Evolutionary conservation across 2,113 vertebrate genomes (phyloP).

Genomic region (Anas platyrhynchos): DNA sequence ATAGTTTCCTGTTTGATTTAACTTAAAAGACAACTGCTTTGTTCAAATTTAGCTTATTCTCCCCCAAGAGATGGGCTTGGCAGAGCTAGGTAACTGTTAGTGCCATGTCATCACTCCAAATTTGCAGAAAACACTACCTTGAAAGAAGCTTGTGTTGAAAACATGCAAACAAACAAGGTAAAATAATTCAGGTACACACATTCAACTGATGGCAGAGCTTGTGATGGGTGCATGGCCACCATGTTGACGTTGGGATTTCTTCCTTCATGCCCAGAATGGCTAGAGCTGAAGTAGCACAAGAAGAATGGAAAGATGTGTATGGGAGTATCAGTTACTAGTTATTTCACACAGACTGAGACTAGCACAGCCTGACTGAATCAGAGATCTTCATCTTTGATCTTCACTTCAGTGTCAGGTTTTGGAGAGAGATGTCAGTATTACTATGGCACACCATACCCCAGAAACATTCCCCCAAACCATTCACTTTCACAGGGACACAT

Average conservation of each 20-base stretch:
- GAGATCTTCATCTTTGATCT: not conserved
- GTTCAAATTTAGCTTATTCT: not conserved
- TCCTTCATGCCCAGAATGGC: not conserved
- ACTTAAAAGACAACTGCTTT: not conserved
- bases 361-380: not conserved
- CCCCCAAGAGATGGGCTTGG: not conserved
- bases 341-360: not conserved
- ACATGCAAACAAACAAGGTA: not conserved
- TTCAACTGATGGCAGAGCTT: not conserved
- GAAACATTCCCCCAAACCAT: not conserved
- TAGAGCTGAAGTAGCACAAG: not conserved
- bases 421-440: not conserved
- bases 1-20: not conserved
- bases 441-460: not conserved
- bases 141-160: not conserved
- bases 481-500: not conserved
- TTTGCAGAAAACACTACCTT: not conserved
- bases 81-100: not conserved
- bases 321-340: not conserved
- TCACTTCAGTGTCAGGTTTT: not conserved
- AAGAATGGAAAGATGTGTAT: fast-evolving
- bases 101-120: not conserved
- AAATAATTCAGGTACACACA: not conserved
- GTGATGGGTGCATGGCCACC: fast-evolving
- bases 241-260: not conserved